Evolutionary conservation across 2,888 invertebrate genomes (phyloP).

Genomic region (Cepaea hortensis): DNA sequence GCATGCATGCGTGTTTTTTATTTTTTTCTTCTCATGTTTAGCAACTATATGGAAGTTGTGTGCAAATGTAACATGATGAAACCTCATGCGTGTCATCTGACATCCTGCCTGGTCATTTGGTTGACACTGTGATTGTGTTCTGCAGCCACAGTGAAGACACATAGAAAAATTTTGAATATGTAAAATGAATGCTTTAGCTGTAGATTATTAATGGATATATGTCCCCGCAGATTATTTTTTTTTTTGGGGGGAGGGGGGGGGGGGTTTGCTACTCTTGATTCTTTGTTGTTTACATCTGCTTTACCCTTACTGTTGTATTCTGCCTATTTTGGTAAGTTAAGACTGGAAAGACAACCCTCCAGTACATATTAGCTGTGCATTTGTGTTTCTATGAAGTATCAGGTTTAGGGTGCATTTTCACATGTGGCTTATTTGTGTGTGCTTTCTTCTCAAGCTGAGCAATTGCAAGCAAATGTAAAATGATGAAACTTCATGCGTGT

Average conservation of each 20-base stretch:
- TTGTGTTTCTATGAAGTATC: background rate
- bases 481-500: constrained; percentile 30
- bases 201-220: background rate
- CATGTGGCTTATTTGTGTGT: no score
- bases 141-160: background rate
- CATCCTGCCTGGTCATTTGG: background rate
- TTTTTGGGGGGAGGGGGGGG: background rate
- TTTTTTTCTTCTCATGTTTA: no score
- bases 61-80: constrained; percentile 16
- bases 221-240: no score
- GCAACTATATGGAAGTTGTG: no score
- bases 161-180: background rate
- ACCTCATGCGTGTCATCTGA: constrained; percentile 33
- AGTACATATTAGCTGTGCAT: no score
- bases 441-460: no score
- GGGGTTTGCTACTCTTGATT: background rate
- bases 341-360: background rate
- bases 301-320: no score
- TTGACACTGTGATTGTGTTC: constrained; percentile 5
- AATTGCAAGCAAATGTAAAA: background rate
- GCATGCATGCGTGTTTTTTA: no score
- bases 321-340: no score
- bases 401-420: no score
- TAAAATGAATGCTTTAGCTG: no score
- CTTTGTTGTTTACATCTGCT: no score